A percentile compares a stretch with the other conserved stretches of the same genome.
These are phyloP conservation scores for Uromys caudimaculatus DNA, from an alignment of 2,797 vertebrate species.

Conservation along the genomic window DNA sequence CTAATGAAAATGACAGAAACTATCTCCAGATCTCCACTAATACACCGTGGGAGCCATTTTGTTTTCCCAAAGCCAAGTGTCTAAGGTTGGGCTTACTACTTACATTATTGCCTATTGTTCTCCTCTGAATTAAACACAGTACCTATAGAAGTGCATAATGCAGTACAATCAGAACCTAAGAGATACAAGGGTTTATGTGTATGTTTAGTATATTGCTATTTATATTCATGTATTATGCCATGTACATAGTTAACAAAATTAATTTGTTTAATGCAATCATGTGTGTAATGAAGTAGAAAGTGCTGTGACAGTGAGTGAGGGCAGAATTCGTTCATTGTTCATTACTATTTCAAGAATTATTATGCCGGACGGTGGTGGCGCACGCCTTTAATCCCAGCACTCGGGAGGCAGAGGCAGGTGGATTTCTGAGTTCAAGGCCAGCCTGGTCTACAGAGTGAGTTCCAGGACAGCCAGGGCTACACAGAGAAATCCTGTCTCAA, in stretches of 20 bases:
- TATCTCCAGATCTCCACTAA: background rate
- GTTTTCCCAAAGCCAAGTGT: background rate
- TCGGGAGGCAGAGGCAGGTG: too few relatives aligned
- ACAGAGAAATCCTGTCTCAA: too few relatives aligned
- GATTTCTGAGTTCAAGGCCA: too few relatives aligned
- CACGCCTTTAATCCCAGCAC: too few relatives aligned
- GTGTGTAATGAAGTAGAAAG: background rate
- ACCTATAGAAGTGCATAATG: background rate
- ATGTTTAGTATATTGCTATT: background rate
- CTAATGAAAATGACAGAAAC: background rate
- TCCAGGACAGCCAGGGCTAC: too few relatives aligned
- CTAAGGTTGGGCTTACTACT: background rate
- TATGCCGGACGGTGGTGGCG: too few relatives aligned
- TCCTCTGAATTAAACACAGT: background rate
- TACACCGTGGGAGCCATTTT: slow-evolving; percentile 3
- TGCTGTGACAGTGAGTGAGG: background rate
- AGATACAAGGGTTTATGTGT: background rate
- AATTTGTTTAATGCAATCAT: background rate
- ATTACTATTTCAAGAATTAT: slow-evolving; percentile 7
- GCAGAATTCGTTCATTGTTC: background rate
- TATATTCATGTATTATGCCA: background rate
- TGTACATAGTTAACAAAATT: slow-evolving; percentile 1
- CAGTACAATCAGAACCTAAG: slow-evolving; percentile 2
- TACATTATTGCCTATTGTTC: background rate
- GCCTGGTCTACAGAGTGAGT: too few relatives aligned